phyloP scores from a whole-genome alignment of 2,888 invertebrate species.

The Ophion ellenae region DNA sequence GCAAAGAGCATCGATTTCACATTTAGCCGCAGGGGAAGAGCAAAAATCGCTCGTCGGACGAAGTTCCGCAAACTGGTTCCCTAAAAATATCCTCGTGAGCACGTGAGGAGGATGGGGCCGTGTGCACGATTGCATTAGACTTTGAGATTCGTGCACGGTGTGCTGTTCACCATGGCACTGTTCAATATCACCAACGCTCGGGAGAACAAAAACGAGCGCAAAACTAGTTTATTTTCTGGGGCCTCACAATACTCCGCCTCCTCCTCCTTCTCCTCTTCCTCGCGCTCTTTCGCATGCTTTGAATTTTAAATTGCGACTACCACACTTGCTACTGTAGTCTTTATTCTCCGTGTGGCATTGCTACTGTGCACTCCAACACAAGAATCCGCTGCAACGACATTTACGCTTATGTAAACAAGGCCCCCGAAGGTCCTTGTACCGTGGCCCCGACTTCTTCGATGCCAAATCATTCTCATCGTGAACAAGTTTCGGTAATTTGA shows the following conservation, averaged over 20 bases:
- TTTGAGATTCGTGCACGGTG: conserved; percentile 67
- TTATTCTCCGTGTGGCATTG: conserved; percentile 38
- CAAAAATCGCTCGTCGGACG: conserved; percentile 45
- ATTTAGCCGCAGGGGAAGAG: conserved; percentile 34
- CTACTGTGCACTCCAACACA: conserved; percentile 29
- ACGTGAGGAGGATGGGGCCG: conserved; percentile 58
- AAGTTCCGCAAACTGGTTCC: conserved; percentile 70
- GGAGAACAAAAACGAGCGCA: conserved; percentile 55
- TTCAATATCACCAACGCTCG: conserved; percentile 39
- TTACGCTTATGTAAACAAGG: conserved; percentile 19
- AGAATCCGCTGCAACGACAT: conserved; percentile 23
- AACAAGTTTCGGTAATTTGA: no score
- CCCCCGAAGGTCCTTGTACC: not conserved
- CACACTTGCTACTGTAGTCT: conserved; percentile 40
- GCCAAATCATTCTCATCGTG: no score
- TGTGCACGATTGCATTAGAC: conserved; percentile 70
- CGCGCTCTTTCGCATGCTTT: conserved; percentile 63
- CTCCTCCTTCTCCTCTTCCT: conserved; percentile 20
- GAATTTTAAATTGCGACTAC: conserved; percentile 69
- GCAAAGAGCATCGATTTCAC: conserved; percentile 51
- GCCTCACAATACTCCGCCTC: conserved; percentile 33
- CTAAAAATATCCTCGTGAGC: conserved; percentile 69
- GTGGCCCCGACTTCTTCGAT: no score
- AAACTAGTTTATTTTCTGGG: conserved; percentile 68
- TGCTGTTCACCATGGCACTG: conserved; percentile 24